phyloP scores from a whole-genome alignment of 2,113 vertebrate genomes.

The Melierax canorus region DNA sequence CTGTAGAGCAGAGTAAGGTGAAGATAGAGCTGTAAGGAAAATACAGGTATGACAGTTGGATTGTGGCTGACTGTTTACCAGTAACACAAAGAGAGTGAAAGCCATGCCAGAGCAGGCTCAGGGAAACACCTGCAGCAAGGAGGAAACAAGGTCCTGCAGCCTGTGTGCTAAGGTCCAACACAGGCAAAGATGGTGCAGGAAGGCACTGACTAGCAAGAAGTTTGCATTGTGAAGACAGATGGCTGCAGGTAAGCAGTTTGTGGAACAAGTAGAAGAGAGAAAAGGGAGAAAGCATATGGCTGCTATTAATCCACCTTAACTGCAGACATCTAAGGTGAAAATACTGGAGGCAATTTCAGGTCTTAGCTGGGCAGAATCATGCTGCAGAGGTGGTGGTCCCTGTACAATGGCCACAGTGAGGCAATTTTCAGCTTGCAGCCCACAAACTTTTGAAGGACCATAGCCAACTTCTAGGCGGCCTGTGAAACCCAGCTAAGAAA shows the following conservation, averaged over 20 bases:
- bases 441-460: not conserved
- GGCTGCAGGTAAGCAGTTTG: not conserved
- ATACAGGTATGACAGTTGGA: not conserved
- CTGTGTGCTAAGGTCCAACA: not conserved
- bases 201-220: not conserved
- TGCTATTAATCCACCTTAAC: not conserved
- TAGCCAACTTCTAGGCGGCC: not conserved
- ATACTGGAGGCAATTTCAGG: not conserved
- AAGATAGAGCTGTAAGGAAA: not conserved
- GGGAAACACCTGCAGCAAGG: not conserved
- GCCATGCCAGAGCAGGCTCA: not conserved
- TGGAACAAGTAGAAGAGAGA: not conserved
- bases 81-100: not conserved
- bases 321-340: not conserved
- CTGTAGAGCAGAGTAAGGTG: not conserved
- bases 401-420: not conserved
- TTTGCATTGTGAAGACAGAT: not conserved
- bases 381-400: not conserved
- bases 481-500: conserved; percentile 7
- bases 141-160: not conserved
- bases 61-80: not conserved
- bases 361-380: not conserved
- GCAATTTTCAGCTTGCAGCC: not conserved
- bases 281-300: not conserved
- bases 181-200: not conserved